Evolutionary conservation across 2,888 invertebrate genomes (phyloP), one percentile per base, ranked within the genome.

Genomic region (Melanostoma scalare): DNA sequence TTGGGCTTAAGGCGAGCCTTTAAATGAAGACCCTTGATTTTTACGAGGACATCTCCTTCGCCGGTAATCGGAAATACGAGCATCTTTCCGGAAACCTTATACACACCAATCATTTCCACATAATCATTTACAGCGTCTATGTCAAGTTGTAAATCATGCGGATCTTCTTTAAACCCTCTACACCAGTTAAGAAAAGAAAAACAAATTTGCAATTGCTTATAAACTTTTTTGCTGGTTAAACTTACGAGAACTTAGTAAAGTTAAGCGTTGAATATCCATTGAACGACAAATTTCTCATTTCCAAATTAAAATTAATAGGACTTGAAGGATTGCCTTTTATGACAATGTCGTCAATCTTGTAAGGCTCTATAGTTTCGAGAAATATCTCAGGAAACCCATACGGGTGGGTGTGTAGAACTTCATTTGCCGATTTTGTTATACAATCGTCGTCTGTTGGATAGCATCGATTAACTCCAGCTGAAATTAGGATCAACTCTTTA

Each of bases 1-100:
- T 77, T 55, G 0, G 85, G 85, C 2, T 30, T 71, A 2, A 86
- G 40, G 0, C 71, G 61, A 0, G 77, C 33, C 68, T 80, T 87
- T 5, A 63, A 10, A 20, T 77, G 71, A 2, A 87, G 67, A 3
- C 86, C 65, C 1, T 53, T 42, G 3, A 89, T 35, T 1, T 40
- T 65, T 69, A 88, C 78, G 31, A 69, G 10, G 0, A 87, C 0
- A 4, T 86, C 71, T 9, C 89, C 89, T 4, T 86, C 85, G 42
- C 88, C 87, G 3, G 69, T 58, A 1, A 89, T 78, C 3, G 89
- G 89, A 46, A 89, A 46, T 0, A 89, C 73, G 5, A 89, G 68
- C 0, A 89, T 68, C 50, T 87, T 87, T 10, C 89, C 89, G 5
- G 80, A 77, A 3, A 88, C 86, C 6, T 87, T 87, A 55, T 89